phyloP scores from a whole-genome alignment of 1,140 invertebrate species.

The Bursaphelenchus mucronatus region DNA sequence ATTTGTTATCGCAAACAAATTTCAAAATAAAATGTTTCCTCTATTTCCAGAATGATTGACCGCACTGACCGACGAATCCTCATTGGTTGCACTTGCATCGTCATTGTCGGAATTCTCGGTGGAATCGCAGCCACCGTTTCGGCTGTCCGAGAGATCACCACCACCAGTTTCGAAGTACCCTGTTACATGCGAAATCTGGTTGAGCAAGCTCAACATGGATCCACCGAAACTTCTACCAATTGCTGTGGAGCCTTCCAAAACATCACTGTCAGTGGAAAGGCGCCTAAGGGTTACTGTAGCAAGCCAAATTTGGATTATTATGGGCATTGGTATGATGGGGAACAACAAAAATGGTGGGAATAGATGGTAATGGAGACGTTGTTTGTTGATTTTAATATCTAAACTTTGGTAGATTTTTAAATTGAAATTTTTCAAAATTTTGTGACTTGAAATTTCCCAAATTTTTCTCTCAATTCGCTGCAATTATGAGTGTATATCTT shows the following conservation, averaged over 20 bases:
- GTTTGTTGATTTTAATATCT: no score
- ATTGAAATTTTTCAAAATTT: no score
- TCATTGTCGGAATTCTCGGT: constrained; percentile 48
- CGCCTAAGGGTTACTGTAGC: constrained; percentile 20
- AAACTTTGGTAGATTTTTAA: no score
- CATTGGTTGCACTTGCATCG: not conserved
- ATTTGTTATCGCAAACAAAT: no score
- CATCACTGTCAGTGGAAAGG: constrained; percentile 32
- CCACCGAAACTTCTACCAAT: constrained; percentile 30
- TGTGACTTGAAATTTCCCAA: no score
- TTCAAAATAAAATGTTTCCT: not conserved
- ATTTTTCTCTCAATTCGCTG: no score
- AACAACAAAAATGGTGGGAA: no score
- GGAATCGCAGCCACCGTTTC: constrained; percentile 57
- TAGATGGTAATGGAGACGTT: no score
- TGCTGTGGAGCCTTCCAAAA: constrained; percentile 50
- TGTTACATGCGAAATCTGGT: constrained; percentile 44
- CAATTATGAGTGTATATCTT: no score
- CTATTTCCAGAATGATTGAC: not conserved
- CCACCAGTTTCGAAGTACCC: constrained; percentile 50
- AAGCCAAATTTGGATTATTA: constrained; percentile 9
- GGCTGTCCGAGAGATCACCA: constrained; percentile 49
- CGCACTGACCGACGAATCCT: not conserved
- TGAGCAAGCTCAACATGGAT: not conserved
- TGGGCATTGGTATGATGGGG: not conserved